Percentiles rank a stretch among this genome's conserved stretches.
phyloP scores from a whole-genome alignment of 2,797 vertebrate species.

The Acestrorhynchus altus region DNA sequence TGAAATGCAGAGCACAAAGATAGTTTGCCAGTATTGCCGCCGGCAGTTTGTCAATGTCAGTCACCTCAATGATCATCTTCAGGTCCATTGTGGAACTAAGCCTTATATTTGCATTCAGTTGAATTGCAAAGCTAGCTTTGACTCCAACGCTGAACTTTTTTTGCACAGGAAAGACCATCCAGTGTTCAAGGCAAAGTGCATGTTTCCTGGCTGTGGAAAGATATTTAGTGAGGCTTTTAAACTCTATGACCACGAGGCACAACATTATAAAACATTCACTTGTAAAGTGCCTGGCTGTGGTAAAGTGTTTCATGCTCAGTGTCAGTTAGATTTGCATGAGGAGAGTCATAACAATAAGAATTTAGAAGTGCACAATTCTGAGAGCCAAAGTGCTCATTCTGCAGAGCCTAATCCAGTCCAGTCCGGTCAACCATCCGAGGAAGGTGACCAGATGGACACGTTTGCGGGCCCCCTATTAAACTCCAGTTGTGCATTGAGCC shows the following conservation, averaged over 20 bases:
- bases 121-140: constrained; percentile 94
- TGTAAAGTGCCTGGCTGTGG: constrained; percentile 87
- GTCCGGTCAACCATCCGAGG: constrained; percentile 54
- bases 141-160: constrained; percentile 90
- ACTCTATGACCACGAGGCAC: constrained; percentile 95
- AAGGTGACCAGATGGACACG: constrained; percentile 37
- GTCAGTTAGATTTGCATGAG: constrained; percentile 87
- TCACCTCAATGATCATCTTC: constrained; percentile 95
- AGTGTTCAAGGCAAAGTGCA: constrained; percentile 91
- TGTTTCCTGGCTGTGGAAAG: constrained; percentile 96
- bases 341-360: constrained; percentile 79
- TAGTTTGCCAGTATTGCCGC: constrained; percentile 97
- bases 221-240: constrained; percentile 94
- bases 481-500: constrained; percentile 35
- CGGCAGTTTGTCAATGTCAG: constrained; percentile 93
- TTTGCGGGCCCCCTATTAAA: constrained; percentile 32
- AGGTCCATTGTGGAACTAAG: constrained; percentile 94
- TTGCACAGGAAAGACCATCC: constrained; percentile 89
- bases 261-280: constrained; percentile 96
- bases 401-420: constrained; percentile 44
- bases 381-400: constrained; percentile 59
- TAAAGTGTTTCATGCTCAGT: constrained; percentile 91
- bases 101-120: constrained; percentile 98
- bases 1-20: constrained; percentile 96
- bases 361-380: constrained; percentile 61